These are phyloP conservation scores for Gulo gulo DNA, from an alignment of 2,113 vertebrate genomes.

Conservation along the genomic window DNA sequence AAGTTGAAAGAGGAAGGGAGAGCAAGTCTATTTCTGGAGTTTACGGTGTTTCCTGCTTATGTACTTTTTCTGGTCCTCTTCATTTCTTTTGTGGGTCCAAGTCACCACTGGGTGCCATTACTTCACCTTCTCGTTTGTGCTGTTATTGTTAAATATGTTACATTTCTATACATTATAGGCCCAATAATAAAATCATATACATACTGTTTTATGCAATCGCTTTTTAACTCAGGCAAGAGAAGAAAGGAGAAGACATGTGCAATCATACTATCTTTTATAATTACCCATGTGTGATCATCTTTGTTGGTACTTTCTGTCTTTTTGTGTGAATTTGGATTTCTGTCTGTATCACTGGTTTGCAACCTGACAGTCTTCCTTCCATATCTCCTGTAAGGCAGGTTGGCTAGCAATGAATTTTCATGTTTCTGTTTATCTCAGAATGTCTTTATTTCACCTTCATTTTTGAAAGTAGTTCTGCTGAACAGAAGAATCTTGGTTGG, in stretches of 20 bases:
- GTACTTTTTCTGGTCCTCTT: not conserved
- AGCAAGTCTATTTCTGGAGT: not conserved
- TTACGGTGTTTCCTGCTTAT: not conserved
- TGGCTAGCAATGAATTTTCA: not conserved
- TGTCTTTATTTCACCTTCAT: not conserved
- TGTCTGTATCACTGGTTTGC: not conserved
- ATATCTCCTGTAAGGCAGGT: not conserved
- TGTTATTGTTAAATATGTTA: not conserved
- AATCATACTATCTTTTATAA: not conserved
- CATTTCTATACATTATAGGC: not conserved
- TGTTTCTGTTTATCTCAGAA: not conserved
- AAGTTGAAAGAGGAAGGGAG: not conserved
- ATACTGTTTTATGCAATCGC: not conserved
- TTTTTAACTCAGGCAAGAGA: not conserved
- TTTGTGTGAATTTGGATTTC: not conserved
- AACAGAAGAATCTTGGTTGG: not conserved
- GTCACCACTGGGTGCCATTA: not conserved
- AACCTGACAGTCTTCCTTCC: not conserved
- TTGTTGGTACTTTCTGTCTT: not conserved
- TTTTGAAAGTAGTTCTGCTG: not conserved
- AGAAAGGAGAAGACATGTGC: not conserved
- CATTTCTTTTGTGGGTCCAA: not conserved
- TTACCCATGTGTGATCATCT: not conserved
- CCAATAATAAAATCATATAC: not conserved
- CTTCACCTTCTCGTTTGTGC: not conserved